Evolutionary conservation across 1,140 invertebrate genomes (phyloP).

Genomic region (Heliconius hermathena): DNA sequence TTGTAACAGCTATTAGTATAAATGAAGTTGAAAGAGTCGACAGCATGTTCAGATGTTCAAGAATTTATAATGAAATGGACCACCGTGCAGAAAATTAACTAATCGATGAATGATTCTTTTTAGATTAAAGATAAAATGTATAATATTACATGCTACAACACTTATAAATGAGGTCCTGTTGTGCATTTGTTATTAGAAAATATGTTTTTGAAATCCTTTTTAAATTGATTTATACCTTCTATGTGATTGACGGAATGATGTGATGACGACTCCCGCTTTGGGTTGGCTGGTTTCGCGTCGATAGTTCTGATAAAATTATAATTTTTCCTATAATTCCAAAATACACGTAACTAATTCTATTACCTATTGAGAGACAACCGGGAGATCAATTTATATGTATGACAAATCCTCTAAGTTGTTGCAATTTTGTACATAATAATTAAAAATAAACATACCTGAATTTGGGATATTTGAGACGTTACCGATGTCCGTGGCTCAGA

Average conservation of each 20-base stretch:
- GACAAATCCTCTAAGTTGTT: not conserved
- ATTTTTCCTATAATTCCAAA: not conserved
- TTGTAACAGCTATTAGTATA: not conserved
- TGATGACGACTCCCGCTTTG: slow-evolving; percentile 95
- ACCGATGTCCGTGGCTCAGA: slow-evolving; percentile 81
- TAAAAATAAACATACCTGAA: slow-evolving; percentile 54
- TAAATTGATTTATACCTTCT: slow-evolving; percentile 85
- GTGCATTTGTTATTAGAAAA: slow-evolving; percentile 33
- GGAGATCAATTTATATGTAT: not conserved
- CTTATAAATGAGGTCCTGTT: slow-evolving; percentile 40
- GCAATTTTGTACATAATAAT: not conserved
- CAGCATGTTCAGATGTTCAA: not conserved
- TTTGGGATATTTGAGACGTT: slow-evolving; percentile 71
- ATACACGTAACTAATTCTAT: not conserved
- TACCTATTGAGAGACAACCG: not conserved
- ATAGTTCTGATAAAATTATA: slow-evolving; percentile 63
- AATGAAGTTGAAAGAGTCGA: not conserved
- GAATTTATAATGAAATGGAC: slow-evolving; percentile 38
- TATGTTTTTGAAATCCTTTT: not conserved
- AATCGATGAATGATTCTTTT: slow-evolving; percentile 44
- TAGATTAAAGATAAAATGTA: slow-evolving; percentile 50
- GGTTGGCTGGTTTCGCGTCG: slow-evolving; percentile 78
- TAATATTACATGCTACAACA: slow-evolving; percentile 70
- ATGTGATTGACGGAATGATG: slow-evolving; percentile 94
- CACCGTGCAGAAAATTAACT: slow-evolving; percentile 49